A percentile compares a stretch with the other conserved stretches of the same genome.
Evolutionary conservation across 1,140 invertebrate species (phyloP).

Genomic region (Drosophila serrata): DNA sequence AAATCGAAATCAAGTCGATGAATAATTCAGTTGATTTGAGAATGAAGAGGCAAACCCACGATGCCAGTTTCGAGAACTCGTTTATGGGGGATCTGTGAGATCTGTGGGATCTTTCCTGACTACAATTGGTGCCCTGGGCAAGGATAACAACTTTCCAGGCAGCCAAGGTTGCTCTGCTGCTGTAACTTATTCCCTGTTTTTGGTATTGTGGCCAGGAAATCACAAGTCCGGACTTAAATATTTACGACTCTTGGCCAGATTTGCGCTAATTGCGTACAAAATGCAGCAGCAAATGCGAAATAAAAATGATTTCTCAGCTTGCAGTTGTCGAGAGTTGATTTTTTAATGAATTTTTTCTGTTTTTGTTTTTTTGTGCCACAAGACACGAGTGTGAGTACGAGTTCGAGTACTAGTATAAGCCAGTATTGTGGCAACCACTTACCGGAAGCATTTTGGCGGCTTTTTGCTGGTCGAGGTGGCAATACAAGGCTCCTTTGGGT

Average conservation of each 20-base stretch:
- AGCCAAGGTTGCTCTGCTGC: conserved; percentile 31
- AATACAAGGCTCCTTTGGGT: conserved; percentile 44
- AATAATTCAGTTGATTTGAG: conserved; percentile 34
- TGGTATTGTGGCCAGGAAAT: conserved; percentile 27
- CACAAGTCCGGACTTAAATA: conserved; percentile 12
- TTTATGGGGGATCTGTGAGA: conserved; percentile 4
- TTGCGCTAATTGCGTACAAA: conserved; percentile 57
- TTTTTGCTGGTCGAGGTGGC: conserved; percentile 61
- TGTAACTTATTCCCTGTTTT: background rate
- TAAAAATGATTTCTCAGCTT: conserved; percentile 49
- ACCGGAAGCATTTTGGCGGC: conserved; percentile 80
- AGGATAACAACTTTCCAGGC: conserved; percentile 42
- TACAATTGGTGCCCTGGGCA: conserved; percentile 6
- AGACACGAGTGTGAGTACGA: background rate
- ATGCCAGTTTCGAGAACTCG: conserved; percentile 12
- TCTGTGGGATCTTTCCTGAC: conserved; percentile 31
- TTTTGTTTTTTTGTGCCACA: conserved; percentile 16
- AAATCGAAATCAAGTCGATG: conserved; percentile 41
- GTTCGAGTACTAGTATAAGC: background rate
- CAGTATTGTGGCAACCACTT: conserved; percentile 50
- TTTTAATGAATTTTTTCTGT: conserved; percentile 20
- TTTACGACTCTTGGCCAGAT: conserved; percentile 46
- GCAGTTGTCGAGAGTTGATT: conserved; percentile 34
- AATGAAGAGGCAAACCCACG: conserved; percentile 23
- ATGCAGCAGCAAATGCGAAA: conserved; percentile 33